These are phyloP conservation scores for Drusus annulatus DNA, from an alignment of 1,140 invertebrate genomes.

Conservation along the genomic window DNA sequence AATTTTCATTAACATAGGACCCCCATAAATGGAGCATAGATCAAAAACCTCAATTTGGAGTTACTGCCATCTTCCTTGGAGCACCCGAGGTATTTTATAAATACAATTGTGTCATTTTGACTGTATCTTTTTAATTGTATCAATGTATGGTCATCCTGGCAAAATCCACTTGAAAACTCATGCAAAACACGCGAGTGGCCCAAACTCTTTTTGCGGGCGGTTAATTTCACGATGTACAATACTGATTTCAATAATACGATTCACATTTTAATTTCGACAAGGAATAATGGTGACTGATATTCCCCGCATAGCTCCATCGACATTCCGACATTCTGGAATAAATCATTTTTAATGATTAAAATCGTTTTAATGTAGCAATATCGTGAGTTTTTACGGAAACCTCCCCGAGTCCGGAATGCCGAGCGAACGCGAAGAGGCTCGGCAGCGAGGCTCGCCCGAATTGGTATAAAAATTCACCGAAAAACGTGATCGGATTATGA, in stretches of 20 bases:
- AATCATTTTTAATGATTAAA: conserved; percentile 25
- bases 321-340: conserved; percentile 10
- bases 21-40: too few species aligned
- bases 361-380: conserved; percentile 24
- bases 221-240: background rate
- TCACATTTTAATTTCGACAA: background rate
- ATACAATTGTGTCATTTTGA: too few species aligned
- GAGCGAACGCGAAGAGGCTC: background rate
- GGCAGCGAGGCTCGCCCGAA: background rate
- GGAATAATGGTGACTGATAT: background rate
- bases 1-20: too few species aligned
- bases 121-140: too few species aligned
- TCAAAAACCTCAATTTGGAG: too few species aligned
- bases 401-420: conserved; percentile 2
- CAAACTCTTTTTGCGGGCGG: background rate
- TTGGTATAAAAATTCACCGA: conserved; percentile 8
- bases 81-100: too few species aligned
- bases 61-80: too few species aligned
- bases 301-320: background rate
- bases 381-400: conserved; percentile 7
- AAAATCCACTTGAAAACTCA: too few species aligned
- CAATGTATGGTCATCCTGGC: too few species aligned
- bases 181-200: background rate
- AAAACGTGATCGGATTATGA: conserved; percentile 17
- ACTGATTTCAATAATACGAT: background rate